phyloP scores from a whole-genome alignment of 1,140 invertebrate genomes.

The Musca domestica region DNA sequence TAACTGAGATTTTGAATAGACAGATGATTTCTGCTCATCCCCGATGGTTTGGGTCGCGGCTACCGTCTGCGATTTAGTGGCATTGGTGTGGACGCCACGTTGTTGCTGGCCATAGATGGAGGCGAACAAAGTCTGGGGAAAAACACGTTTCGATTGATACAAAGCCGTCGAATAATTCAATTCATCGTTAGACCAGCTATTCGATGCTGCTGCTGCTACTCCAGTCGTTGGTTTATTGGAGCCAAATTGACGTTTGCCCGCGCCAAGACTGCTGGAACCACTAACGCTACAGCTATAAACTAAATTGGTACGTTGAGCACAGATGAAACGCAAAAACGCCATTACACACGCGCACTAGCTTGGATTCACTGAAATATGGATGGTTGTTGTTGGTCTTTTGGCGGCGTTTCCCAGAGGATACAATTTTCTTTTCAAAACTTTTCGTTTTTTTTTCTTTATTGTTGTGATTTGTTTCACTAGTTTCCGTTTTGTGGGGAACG shows the following conservation, averaged over 20 bases:
- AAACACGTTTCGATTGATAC: neutral
- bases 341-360: conserved; percentile 39
- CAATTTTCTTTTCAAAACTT: neutral
- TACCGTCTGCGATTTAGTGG: conserved; percentile 16
- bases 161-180: neutral
- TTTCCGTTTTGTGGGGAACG: neutral
- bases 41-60: neutral
- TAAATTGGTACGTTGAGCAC: conserved; percentile 47
- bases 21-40: conserved; percentile 9
- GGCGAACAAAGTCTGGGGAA: neutral
- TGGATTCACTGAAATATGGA: conserved; percentile 10
- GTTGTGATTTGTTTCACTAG: neutral
- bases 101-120: neutral
- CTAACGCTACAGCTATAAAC: conserved; percentile 37
- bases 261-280: neutral
- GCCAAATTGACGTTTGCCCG: neutral
- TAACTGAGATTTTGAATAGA: neutral
- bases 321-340: conserved; percentile 52
- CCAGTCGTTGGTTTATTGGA: neutral
- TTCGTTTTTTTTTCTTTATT: neutral
- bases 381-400: neutral
- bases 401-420: neutral
- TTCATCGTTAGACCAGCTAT: neutral
- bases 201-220: neutral
- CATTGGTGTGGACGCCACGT: neutral